These are phyloP conservation scores for Acronicta leporina DNA, from an alignment of 2,888 invertebrate species.

Conservation along the genomic window DNA sequence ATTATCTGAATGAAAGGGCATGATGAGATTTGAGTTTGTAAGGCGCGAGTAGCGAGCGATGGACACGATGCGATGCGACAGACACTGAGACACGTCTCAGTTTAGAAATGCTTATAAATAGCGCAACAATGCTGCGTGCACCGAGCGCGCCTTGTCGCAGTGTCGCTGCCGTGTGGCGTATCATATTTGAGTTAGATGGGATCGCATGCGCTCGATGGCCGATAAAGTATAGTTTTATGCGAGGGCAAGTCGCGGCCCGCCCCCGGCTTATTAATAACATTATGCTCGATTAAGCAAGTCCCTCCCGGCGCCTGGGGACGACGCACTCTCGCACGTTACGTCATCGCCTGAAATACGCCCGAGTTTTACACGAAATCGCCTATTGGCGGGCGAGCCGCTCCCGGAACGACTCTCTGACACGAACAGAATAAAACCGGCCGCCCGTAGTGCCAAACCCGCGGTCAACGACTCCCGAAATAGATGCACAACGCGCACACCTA, in stretches of 20 bases:
- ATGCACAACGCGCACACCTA: constrained; percentile 82
- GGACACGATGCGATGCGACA: constrained; percentile 41
- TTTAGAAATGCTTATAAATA: constrained; percentile 62
- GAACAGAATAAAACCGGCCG: constrained; percentile 73
- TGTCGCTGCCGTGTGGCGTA: constrained; percentile 48
- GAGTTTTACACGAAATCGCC: constrained; percentile 62
- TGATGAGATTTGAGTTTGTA: constrained; percentile 6
- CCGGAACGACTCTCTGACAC: constrained; percentile 64
- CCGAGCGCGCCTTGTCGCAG: constrained; percentile 40
- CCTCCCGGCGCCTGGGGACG: constrained; percentile 70
- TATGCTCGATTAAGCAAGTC: constrained; percentile 72
- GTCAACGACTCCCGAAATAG: constrained; percentile 89
- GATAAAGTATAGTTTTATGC: constrained; percentile 68
- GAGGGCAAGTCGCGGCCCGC: constrained; percentile 72
- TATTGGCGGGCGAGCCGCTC: constrained; percentile 58
- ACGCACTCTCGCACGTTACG: constrained; percentile 69
- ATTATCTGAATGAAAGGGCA: neutral
- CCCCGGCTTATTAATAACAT: constrained; percentile 78
- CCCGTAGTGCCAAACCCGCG: constrained; percentile 78
- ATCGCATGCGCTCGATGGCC: constrained; percentile 69
- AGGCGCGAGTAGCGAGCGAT: constrained; percentile 11
- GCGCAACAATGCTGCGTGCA: constrained; percentile 60
- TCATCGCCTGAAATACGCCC: constrained; percentile 77
- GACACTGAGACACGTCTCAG: constrained; percentile 42
- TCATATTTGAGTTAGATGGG: constrained; percentile 49